A percentile compares a stretch with the other conserved stretches of the same genome.
Conservation (phyloP, 2,797 vertebrate species). For the Austrolebias charrua region DNA sequence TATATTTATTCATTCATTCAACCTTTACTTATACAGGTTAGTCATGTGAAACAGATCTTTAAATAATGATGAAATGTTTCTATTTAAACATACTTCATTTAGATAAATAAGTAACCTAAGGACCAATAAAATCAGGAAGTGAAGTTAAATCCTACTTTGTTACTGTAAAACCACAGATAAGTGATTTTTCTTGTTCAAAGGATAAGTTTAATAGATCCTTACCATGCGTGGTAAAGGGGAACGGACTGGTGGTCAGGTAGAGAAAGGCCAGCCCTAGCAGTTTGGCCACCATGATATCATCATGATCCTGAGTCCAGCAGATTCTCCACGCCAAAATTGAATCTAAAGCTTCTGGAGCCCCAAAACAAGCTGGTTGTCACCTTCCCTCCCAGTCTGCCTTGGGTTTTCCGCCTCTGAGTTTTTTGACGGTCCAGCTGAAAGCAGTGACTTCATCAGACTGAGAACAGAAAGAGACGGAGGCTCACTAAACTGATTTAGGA, state of each 20-base stretch:
- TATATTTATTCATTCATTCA: not conserved
- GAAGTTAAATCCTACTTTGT: not conserved
- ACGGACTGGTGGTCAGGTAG: slow-evolving; percentile 56
- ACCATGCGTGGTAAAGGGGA: slow-evolving; percentile 60
- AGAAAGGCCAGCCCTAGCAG: slow-evolving; percentile 70
- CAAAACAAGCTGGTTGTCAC: not conserved
- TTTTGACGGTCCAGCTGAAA: slow-evolving; percentile 42
- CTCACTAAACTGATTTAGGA: slow-evolving; percentile 79
- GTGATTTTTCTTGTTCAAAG: too few relatives aligned
- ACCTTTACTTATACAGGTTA: too few relatives aligned
- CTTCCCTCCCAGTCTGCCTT: not conserved
- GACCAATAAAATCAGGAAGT: not conserved
- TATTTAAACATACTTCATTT: not conserved
- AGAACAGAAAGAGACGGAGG: slow-evolving; percentile 58
- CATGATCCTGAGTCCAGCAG: slow-evolving; percentile 67
- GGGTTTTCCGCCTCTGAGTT: slow-evolving; percentile 2
- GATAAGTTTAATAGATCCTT: slow-evolving; percentile 35
- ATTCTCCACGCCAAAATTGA: slow-evolving; percentile 43
- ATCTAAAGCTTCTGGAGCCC: not conserved
- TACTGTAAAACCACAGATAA: too few relatives aligned
- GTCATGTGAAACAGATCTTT: not conserved
- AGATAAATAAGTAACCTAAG: not conserved
- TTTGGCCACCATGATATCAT: slow-evolving; percentile 83
- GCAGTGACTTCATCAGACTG: slow-evolving; percentile 60
- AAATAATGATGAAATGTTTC: not conserved